Conservation (phyloP, 35 echinoderm and acorn worm species). For the Amphiura filiformis region DNA sequence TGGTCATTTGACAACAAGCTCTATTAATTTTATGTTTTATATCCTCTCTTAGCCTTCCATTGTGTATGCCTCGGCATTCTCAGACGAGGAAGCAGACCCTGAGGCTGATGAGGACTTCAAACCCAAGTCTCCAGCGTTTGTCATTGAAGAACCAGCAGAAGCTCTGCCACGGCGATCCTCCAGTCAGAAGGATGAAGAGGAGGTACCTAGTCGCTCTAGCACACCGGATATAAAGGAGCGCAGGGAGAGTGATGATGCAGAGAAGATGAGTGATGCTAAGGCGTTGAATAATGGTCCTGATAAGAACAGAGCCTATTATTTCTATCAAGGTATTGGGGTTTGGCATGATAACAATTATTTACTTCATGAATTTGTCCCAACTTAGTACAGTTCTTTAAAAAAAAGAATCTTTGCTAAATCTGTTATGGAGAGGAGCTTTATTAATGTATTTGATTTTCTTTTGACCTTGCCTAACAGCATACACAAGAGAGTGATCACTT, state of each 20-base stretch:
- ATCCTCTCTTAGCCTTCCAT: slow-evolving; percentile 9
- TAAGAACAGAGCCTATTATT: slow-evolving; percentile 67
- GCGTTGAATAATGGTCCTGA: not conserved
- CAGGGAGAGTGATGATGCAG: not conserved
- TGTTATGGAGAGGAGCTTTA: no score
- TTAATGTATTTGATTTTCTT: no score
- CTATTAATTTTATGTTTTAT: no score
- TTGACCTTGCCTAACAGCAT: no score
- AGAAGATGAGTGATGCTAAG: not conserved
- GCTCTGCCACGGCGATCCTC: not conserved
- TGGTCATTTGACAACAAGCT: no score
- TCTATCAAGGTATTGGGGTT: slow-evolving; percentile 78
- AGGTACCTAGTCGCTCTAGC: not conserved
- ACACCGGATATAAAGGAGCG: not conserved
- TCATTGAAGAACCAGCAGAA: slow-evolving; percentile 21
- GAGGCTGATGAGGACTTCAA: not conserved
- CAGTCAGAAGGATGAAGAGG: not conserved
- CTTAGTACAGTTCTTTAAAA: no score
- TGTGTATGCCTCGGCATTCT: slow-evolving; percentile 80
- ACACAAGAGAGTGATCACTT: no score
- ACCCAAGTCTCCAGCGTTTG: slow-evolving; percentile 16
- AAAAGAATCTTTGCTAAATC: no score
- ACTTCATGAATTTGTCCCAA: no score
- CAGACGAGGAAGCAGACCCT: slow-evolving; percentile 69
- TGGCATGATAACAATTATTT: not conserved